phyloP scores from a whole-genome alignment of 1,140 invertebrate species.

The Plectrocnemia conspersa region DNA sequence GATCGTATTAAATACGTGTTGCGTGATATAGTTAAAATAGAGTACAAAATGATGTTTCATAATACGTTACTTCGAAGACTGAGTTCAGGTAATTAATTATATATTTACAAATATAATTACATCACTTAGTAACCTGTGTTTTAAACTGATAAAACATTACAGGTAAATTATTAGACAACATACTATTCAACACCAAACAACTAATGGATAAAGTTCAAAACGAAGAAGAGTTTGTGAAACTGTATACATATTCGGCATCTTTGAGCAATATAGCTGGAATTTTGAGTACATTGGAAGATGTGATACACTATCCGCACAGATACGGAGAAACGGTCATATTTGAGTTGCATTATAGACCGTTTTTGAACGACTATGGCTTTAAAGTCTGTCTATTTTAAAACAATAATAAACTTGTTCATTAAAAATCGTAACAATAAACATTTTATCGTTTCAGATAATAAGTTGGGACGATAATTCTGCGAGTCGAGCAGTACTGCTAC shows the following conservation, averaged over 20 bases:
- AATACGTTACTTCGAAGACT: slow-evolving; percentile 47
- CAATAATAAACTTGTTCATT: neutral
- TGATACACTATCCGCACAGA: slow-evolving; percentile 44
- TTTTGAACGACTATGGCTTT: slow-evolving; percentile 21
- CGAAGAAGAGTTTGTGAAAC: slow-evolving; percentile 20
- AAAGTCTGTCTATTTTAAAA: slow-evolving; percentile 14
- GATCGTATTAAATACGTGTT: slow-evolving; percentile 48
- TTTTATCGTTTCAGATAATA: slow-evolving; percentile 43
- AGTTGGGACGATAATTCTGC: slow-evolving; percentile 49
- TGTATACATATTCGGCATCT: slow-evolving; percentile 46
- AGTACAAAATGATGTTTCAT: slow-evolving; percentile 50
- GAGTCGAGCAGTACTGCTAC: slow-evolving; percentile 46
- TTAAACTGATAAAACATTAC: too few species aligned
- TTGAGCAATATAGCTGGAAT: slow-evolving; percentile 46
- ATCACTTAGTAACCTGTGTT: too few species aligned
- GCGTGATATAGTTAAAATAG: slow-evolving; percentile 43
- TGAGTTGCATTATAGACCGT: slow-evolving; percentile 41
- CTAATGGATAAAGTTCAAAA: slow-evolving; percentile 35
- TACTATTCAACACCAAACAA: slow-evolving; percentile 42
- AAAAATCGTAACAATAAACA: neutral
- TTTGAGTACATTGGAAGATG: slow-evolving; percentile 43
- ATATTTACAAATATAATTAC: too few species aligned
- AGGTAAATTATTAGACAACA: slow-evolving; percentile 48
- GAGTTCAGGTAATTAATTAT: slow-evolving; percentile 43
- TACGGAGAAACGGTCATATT: slow-evolving; percentile 46